Conservation (phyloP, 2,888 invertebrate species). For the Troilus luridus region DNA sequence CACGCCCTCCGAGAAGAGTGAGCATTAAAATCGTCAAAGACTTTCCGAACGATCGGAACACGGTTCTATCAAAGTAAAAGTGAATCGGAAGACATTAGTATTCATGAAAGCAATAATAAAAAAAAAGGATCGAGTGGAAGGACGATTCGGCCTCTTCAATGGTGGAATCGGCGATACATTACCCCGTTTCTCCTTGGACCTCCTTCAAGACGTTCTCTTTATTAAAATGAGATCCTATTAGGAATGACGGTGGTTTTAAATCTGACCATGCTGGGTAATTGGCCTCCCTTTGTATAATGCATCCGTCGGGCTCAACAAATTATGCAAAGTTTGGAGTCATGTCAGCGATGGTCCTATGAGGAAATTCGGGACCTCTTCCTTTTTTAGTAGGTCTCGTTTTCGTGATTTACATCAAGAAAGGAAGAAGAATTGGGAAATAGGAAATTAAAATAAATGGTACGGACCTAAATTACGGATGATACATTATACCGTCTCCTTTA, state of each 20-base stretch:
- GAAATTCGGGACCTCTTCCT: neutral
- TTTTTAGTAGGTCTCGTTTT: neutral
- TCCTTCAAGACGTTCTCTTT: constrained; percentile 15
- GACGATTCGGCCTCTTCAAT: constrained; percentile 40
- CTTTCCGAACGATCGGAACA: neutral
- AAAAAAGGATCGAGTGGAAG: neutral
- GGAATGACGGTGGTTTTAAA: constrained; percentile 20
- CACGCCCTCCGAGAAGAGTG: too few relatives aligned
- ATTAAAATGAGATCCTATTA: constrained; percentile 48
- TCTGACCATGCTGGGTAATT: neutral
- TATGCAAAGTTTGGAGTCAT: neutral
- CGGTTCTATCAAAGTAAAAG: constrained; percentile 2
- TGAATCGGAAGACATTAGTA: constrained; percentile 30
- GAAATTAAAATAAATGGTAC: too few relatives aligned
- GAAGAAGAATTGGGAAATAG: neutral
- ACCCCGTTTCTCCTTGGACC: constrained; percentile 7
- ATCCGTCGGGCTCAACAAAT: neutral
- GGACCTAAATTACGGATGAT: too few relatives aligned
- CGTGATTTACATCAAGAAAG: neutral
- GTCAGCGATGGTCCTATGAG: neutral
- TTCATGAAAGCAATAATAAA: constrained; percentile 33
- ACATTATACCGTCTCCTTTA: neutral
- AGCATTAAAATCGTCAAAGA: neutral
- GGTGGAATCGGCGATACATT: neutral
- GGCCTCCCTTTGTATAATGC: constrained; percentile 28